Evolutionary conservation across 2,797 vertebrate genomes (phyloP), one percentile per base, ranked within the genome.

Genomic region (Mormyrops attenuatus): DNA sequence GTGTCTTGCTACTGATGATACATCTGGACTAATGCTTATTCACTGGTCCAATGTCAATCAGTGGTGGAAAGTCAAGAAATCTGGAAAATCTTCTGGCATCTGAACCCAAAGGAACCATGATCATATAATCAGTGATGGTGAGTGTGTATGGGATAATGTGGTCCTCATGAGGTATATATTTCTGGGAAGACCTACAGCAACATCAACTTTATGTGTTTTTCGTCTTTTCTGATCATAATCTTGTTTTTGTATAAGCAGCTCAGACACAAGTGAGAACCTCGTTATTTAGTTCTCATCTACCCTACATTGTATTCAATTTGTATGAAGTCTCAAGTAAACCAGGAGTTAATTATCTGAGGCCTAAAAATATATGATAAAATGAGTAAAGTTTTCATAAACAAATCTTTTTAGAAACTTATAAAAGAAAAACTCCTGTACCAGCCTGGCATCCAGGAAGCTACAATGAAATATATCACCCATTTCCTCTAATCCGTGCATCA

Each of bases 31-130:
- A 87, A 87, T 87, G 53, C 26, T 57, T 30, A 30, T 60, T 60
- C 86, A 60, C 30, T 57, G 52, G 86, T 57, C 52, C 52, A 87
- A 17, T 57, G 50, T 57, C 26, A 55, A 6, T 55, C 85, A 57
- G 38, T 57, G 30, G 86, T 41, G 30, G 49, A 57, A 41, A 57
- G 86, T 87, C 34, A 87, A 85, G 49, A 85, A 85, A 52, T 85
- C 82, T 85, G 44, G n/a, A 11, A 41, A 20, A 9, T 87, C 34
- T 87, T 87, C 50, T 60, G 53, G 52, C 53, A 87, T 57, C 52
- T 57, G 26, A 87, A 87, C 53, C 77, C 77, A 82, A 82, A 82
- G 34, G 86, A 87, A 87, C 52, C 53, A 11, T 9, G 26, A 60
- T 87, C 22, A 87, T 60, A 57, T 57, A 20, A 57, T 60, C 86